Conservation (phyloP, 92 coral and sea anemone species). For the Porites evermanni region DNA sequence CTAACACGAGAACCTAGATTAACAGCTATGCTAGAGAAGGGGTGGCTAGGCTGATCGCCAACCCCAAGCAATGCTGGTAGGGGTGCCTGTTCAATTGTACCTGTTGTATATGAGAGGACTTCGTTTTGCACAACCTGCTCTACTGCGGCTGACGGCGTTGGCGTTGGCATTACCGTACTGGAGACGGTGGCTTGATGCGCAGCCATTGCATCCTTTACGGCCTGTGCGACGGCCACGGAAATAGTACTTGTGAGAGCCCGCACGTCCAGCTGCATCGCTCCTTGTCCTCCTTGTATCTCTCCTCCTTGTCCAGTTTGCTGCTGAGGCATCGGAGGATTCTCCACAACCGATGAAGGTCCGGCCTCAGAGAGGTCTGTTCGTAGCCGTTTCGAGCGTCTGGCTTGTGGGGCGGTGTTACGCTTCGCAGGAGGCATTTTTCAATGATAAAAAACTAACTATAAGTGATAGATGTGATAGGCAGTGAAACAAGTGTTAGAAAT, state of each 20-base stretch:
- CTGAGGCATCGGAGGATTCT: not conserved
- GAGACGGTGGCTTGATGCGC: not conserved
- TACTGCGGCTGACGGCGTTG: not conserved
- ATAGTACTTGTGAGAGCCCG: not conserved
- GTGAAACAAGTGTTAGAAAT: not conserved
- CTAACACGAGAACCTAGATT: conserved; percentile 15
- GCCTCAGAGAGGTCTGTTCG: not conserved
- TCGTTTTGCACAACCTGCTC: not conserved
- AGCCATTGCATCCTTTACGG: not conserved
- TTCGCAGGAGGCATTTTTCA: conserved; percentile 7
- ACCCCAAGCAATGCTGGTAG: not conserved
- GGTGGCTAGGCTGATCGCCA: not conserved
- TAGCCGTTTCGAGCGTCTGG: not conserved
- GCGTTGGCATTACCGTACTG: not conserved
- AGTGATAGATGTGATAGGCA: not conserved
- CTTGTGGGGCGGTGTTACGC: not conserved
- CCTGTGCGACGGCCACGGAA: not conserved
- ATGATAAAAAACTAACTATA: not conserved
- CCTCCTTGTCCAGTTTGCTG: not conserved
- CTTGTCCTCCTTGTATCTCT: not conserved
- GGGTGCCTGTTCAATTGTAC: not conserved
- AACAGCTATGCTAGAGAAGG: conserved; percentile 19
- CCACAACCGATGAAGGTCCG: not conserved
- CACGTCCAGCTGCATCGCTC: conserved; percentile 1
- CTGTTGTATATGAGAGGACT: not conserved